A percentile compares a stretch with the other conserved stretches of the same genome.
phyloP scores from a whole-genome alignment of 2,888 invertebrate species.

The Nomada ruficornis region DNA sequence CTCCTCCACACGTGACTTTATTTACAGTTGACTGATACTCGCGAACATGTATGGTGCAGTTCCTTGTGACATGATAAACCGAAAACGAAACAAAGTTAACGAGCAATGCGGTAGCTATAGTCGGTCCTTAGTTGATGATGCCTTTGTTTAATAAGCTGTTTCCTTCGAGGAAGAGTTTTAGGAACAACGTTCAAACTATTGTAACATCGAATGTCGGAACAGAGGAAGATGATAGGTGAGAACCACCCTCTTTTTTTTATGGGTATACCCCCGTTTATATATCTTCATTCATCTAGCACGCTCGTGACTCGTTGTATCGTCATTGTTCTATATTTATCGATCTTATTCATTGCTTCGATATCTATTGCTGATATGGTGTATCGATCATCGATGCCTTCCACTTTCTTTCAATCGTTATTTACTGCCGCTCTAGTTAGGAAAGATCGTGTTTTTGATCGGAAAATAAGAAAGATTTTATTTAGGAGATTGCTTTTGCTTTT shows the following conservation, averaged over 20 bases:
- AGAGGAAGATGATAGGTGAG: constrained; percentile 75
- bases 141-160: constrained; percentile 91
- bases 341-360: constrained; percentile 37
- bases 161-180: constrained; percentile 86
- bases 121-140: constrained; percentile 85
- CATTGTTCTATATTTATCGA: constrained; percentile 32
- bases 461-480: neutral
- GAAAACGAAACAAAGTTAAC: constrained; percentile 68
- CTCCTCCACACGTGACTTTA: constrained; percentile 84
- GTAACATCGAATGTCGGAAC: constrained; percentile 46
- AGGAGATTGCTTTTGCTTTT: neutral
- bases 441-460: neutral
- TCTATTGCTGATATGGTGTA: constrained; percentile 33
- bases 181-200: constrained; percentile 47
- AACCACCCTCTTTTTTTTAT: constrained; percentile 22
- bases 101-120: constrained; percentile 76
- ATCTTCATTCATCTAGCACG: constrained; percentile 9
- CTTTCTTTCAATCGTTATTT: neutral
- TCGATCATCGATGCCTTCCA: constrained; percentile 31
- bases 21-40: constrained; percentile 82
- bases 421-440: neutral
- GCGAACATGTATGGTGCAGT: constrained; percentile 79
- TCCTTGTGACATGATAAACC: constrained; percentile 77
- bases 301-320: neutral
- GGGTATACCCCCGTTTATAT: constrained; percentile 5